Conservation (phyloP, 2,888 invertebrate species). For the Himalopsyche kuldschensis region DNA sequence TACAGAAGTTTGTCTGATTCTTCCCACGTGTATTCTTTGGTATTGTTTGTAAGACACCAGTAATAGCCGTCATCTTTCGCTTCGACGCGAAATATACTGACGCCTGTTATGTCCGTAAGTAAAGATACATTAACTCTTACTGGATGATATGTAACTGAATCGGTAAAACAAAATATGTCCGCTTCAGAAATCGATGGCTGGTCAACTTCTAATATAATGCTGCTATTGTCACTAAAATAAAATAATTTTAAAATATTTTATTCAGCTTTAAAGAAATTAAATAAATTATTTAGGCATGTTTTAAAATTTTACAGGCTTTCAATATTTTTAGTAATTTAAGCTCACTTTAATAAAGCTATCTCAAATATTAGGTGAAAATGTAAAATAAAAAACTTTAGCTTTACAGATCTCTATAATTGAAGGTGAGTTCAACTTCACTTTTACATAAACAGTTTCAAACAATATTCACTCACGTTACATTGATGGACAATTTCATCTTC, state of each 20-base stretch:
- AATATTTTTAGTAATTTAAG: too few species aligned
- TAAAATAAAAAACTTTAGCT: too few species aligned
- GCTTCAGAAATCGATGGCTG: conserved; percentile 43
- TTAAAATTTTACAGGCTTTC: too few species aligned
- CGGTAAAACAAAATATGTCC: conserved; percentile 51
- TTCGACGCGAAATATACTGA: conserved; percentile 44
- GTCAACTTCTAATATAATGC: conserved; percentile 40
- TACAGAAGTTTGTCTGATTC: conserved; percentile 47
- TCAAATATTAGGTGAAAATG: too few species aligned
- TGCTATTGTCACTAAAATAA: neutral
- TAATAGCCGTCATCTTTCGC: conserved; percentile 51
- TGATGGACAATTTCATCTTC: neutral
- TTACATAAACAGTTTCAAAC: neutral
- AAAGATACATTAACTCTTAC: conserved; percentile 44
- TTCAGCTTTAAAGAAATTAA: too few species aligned
- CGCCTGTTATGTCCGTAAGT: conserved; percentile 39
- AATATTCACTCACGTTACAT: neutral
- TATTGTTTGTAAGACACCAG: conserved; percentile 51
- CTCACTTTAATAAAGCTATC: too few species aligned
- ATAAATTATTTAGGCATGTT: too few species aligned
- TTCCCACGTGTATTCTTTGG: conserved; percentile 44
- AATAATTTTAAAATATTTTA: neutral
- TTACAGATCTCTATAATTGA: too few species aligned
- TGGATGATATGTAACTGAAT: conserved; percentile 48
- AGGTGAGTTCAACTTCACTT: neutral